These are phyloP conservation scores for Pecten maximus DNA, from an alignment of 2,888 invertebrate species.

Conservation along the genomic window DNA sequence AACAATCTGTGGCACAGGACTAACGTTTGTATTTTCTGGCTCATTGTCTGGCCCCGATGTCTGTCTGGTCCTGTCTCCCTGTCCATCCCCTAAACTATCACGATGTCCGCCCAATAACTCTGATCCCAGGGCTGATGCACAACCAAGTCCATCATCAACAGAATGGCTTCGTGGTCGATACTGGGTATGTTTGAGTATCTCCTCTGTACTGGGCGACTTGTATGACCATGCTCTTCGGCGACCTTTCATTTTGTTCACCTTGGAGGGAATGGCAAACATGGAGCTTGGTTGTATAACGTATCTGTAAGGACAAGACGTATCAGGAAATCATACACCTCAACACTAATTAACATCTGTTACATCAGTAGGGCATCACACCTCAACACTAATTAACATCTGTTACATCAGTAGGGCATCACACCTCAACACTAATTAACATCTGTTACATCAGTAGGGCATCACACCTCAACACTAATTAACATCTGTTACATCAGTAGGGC, in stretches of 20 bases:
- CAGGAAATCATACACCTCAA: background rate
- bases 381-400: too few species aligned
- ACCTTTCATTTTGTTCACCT: constrained; percentile 34
- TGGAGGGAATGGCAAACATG: constrained; percentile 75
- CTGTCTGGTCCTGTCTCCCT: background rate
- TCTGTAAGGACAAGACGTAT: constrained; percentile 62
- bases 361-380: too few species aligned
- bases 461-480: too few species aligned
- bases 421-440: too few species aligned
- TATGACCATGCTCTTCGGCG: constrained; percentile 46
- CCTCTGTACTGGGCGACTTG: background rate
- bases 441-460: too few species aligned
- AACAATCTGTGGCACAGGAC: background rate
- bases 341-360: too few species aligned
- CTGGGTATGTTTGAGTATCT: background rate
- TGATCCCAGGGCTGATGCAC: background rate
- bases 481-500: too few species aligned
- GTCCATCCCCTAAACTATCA: background rate
- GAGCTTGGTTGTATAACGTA: constrained; percentile 78
- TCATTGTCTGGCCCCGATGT: background rate
- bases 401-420: too few species aligned
- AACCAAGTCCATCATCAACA: background rate
- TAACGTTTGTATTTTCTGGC: background rate
- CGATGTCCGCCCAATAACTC: background rate
- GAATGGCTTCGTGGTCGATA: background rate